phyloP scores from a whole-genome alignment of 2,888 invertebrate species.

The Caenorhabditis sinica region DNA sequence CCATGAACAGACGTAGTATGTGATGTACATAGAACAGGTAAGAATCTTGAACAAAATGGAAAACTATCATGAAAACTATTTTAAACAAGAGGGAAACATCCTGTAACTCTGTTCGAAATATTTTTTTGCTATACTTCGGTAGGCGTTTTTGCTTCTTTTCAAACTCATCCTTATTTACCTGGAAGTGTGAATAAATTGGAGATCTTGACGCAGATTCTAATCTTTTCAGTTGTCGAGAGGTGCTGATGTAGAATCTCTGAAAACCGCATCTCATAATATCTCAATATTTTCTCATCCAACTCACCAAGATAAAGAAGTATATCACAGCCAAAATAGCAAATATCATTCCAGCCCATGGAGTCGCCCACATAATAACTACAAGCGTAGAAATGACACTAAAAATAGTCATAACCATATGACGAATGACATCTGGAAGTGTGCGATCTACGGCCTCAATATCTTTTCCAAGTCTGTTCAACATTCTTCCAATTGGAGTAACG shows the following conservation, averaged over 20 bases:
- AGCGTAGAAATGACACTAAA: conserved; percentile 83
- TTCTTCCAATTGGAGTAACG: conserved; percentile 84
- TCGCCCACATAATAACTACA: conserved; percentile 64
- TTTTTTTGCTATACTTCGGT: no score
- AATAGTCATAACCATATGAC: conserved; percentile 84
- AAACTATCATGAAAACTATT: no score
- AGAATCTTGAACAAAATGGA: no score
- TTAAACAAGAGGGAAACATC: no score
- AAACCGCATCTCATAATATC: no score
- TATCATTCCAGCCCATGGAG: conserved; percentile 57
- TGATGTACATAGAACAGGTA: no score
- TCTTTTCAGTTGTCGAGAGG: conserved; percentile 94
- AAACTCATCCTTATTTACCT: no score
- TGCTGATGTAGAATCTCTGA: conserved; percentile 94
- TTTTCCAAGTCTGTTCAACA: conserved; percentile 84
- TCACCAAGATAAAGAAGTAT: conserved; percentile 17
- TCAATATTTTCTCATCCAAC: no score
- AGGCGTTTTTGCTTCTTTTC: no score
- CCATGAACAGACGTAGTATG: no score
- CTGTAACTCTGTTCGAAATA: no score
- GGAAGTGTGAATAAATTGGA: conserved; percentile 89
- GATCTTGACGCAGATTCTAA: conserved; percentile 95
- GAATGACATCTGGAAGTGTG: conserved; percentile 74
- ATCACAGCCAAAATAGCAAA: conserved; percentile 54
- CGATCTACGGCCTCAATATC: conserved; percentile 76